Percentiles rank a stretch among this genome's conserved stretches.
phyloP scores from a whole-genome alignment of 1,140 invertebrate species.

The Sinella curviseta region DNA sequence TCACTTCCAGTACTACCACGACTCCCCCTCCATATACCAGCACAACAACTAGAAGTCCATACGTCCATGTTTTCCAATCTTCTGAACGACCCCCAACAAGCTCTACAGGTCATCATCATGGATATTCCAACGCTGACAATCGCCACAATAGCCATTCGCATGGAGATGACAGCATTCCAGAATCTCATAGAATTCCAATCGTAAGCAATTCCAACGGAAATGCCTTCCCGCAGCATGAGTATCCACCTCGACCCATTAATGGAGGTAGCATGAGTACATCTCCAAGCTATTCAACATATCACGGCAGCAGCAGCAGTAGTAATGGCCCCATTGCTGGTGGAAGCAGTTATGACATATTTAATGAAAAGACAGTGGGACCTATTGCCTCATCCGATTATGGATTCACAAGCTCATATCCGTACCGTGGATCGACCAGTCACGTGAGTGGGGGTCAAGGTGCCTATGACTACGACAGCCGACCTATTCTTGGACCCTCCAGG shows the following conservation, averaged over 20 bases:
- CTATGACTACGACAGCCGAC: slow-evolving; percentile 8
- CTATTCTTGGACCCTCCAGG: background rate
- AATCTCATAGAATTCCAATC: slow-evolving; percentile 11
- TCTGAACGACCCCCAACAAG: background rate
- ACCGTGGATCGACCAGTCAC: background rate
- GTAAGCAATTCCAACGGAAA: background rate
- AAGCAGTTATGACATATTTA: background rate
- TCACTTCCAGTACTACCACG: background rate
- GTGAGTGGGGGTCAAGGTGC: background rate
- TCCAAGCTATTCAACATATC: background rate
- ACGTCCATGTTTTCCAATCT: background rate
- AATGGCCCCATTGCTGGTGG: background rate
- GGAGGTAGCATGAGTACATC: background rate
- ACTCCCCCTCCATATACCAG: background rate
- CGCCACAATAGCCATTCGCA: slow-evolving; percentile 5
- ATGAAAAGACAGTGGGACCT: background rate
- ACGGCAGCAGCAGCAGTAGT: background rate
- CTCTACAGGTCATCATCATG: background rate
- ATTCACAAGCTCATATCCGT: background rate
- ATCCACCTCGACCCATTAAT: background rate
- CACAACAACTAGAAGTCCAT: background rate
- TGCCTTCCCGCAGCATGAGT: background rate
- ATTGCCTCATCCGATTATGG: background rate
- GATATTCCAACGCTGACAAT: background rate
- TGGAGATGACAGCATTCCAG: background rate